Conservation (phyloP, 2,113 vertebrate species). For the Platichthys stellatus region DNA sequence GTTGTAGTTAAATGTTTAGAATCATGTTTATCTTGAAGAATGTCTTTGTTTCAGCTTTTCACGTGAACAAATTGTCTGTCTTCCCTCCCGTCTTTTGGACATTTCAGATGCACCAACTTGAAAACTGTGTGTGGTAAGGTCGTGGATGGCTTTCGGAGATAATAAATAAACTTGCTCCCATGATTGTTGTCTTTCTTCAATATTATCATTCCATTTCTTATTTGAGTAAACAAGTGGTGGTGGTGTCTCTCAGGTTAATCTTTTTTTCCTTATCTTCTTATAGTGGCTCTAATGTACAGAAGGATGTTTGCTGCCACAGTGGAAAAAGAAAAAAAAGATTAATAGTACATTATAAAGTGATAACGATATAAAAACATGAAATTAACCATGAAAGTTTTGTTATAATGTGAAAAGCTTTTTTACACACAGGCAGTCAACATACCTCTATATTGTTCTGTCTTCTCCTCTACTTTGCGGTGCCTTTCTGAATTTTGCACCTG, state of each 20-base stretch:
- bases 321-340: no score
- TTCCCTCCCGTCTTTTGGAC: constrained; percentile 8
- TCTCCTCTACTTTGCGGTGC: no score
- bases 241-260: neutral
- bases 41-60: constrained; percentile 8
- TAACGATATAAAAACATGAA: no score
- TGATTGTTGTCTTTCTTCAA: neutral
- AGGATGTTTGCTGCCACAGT: no score
- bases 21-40: constrained; percentile 15
- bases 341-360: no score
- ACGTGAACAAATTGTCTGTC: constrained; percentile 33
- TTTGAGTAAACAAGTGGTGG: neutral
- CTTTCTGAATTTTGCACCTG: no score
- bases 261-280: neutral
- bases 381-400: no score
- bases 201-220: neutral
- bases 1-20: constrained; percentile 22
- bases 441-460: no score
- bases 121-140: constrained; percentile 24
- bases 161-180: constrained; percentile 43
- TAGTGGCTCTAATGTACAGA: neutral
- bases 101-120: constrained; percentile 41
- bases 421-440: no score
- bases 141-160: constrained; percentile 37
- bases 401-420: no score